phyloP scores from a whole-genome alignment of 1,140 invertebrate species.

The Zophobas morio region DNA sequence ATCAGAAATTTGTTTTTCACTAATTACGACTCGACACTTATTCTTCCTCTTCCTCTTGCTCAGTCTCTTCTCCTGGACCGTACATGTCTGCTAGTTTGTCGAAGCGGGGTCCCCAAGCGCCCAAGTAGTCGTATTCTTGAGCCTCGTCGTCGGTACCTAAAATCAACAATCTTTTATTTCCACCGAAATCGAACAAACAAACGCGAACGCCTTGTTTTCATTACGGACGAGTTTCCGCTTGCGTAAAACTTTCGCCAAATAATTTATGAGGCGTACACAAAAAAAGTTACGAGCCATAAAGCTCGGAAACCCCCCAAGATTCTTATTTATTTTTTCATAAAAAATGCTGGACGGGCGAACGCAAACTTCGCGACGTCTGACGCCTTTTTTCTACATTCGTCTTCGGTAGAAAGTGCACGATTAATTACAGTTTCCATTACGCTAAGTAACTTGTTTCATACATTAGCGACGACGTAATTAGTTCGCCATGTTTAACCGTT shows the following conservation, averaged over 20 bases:
- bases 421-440: too few species aligned
- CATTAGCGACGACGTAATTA: too few species aligned
- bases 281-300: slow-evolving; percentile 28
- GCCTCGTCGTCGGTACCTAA: slow-evolving; percentile 95
- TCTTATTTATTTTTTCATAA: slow-evolving; percentile 14
- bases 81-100: slow-evolving; percentile 98
- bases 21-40: slow-evolving; percentile 55
- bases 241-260: neutral
- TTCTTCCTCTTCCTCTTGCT: slow-evolving; percentile 86
- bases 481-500: too few species aligned
- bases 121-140: slow-evolving; percentile 97
- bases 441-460: too few species aligned
- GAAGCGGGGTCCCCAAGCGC: slow-evolving; percentile 97
- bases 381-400: too few species aligned
- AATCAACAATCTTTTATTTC: too few species aligned
- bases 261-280: slow-evolving; percentile 16
- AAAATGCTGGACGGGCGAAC: too few species aligned
- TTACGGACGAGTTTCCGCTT: neutral
- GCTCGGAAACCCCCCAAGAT: neutral
- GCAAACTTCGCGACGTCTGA: too few species aligned
- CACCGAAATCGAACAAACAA: too few species aligned
- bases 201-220: too few species aligned
- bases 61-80: slow-evolving; percentile 85
- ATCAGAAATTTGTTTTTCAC: slow-evolving; percentile 60
- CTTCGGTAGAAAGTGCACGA: too few species aligned